Evolutionary conservation across 2,113 vertebrate genomes (phyloP).

Genomic region (Panthera leo): DNA sequence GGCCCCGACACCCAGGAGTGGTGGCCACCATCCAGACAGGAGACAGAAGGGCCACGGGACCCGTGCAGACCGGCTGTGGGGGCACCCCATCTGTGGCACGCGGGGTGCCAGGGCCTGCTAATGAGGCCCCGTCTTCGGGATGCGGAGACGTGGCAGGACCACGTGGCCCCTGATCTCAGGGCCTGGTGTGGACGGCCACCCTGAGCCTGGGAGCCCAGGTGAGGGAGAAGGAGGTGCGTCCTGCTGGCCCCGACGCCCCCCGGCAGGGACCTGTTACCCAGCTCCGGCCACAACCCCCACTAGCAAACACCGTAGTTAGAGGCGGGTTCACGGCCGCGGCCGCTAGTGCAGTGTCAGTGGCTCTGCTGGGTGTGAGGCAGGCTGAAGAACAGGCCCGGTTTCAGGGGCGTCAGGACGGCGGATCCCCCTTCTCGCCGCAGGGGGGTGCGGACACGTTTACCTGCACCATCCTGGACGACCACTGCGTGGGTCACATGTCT

Average conservation of each 20-base stretch:
- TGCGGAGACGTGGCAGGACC: not conserved
- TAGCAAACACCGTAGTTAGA: too few relatives aligned
- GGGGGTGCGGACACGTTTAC: fast-evolving
- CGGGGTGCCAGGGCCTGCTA: not conserved
- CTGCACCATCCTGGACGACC: fast-evolving
- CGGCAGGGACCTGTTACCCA: too few relatives aligned
- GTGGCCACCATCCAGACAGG: not conserved
- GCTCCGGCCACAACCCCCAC: not conserved
- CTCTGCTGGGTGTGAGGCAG: not conserved
- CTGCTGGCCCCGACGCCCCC: too few relatives aligned
- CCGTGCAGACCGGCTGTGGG: not conserved
- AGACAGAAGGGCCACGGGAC: not conserved
- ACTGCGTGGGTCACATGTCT: fast-evolving
- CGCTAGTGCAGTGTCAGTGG: too few relatives aligned
- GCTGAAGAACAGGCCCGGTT: fast-evolving
- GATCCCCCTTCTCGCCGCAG: fast-evolving
- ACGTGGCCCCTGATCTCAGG: not conserved
- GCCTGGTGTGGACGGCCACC: not conserved
- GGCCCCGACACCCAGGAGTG: not conserved
- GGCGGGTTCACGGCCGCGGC: fast-evolving
- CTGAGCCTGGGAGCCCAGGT: fast-evolving
- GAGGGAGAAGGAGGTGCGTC: too few relatives aligned
- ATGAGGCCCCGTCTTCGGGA: not conserved
- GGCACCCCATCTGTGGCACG: not conserved
- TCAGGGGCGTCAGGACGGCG: fast-evolving